A percentile compares a stretch with the other conserved stretches of the same genome.
phyloP scores from a whole-genome alignment of 64 coral and sea anemone species.

The Stichodactyla mertensii region DNA sequence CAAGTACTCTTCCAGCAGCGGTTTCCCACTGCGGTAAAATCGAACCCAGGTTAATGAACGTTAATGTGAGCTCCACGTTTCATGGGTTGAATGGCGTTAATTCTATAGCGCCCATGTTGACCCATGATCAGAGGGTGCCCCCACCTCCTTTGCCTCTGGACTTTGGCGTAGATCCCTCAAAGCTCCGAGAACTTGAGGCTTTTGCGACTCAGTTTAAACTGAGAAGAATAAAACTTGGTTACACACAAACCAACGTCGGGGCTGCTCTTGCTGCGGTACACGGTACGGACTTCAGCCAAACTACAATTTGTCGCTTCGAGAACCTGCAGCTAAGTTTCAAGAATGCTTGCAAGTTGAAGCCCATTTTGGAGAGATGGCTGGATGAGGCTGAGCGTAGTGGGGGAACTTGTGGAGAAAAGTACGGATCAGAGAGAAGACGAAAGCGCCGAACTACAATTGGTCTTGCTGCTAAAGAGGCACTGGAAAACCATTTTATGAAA shows the following conservation, averaged over 20 bases:
- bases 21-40: constrained; percentile 53
- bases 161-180: constrained; percentile 77
- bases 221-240: constrained; percentile 91
- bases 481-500: constrained; percentile 93
- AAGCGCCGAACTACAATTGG: constrained; percentile 96
- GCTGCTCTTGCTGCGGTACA: constrained; percentile 88
- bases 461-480: constrained; percentile 82
- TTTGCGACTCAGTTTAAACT: constrained; percentile 97
- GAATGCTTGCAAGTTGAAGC: constrained; percentile 96
- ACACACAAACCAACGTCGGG: constrained; percentile 91
- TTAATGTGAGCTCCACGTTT: constrained; percentile 41
- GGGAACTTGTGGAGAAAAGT: constrained; percentile 69
- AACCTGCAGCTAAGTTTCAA: constrained; percentile 98
- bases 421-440: constrained; percentile 61
- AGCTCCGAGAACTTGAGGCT: constrained; percentile 84
- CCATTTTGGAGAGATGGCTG: constrained; percentile 87
- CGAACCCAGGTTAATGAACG: constrained; percentile 47
- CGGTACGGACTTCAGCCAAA: constrained; percentile 98
- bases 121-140: constrained; percentile 20
- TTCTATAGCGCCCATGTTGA: constrained; percentile 39
- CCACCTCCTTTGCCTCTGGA: constrained; percentile 53
- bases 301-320: constrained; percentile 97
- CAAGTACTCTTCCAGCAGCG: constrained; percentile 7
- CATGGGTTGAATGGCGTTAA: constrained; percentile 39
- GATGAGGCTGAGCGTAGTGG: constrained; percentile 86